phyloP scores from a whole-genome alignment of 2,113 vertebrate genomes.

The Lynx canadensis region DNA sequence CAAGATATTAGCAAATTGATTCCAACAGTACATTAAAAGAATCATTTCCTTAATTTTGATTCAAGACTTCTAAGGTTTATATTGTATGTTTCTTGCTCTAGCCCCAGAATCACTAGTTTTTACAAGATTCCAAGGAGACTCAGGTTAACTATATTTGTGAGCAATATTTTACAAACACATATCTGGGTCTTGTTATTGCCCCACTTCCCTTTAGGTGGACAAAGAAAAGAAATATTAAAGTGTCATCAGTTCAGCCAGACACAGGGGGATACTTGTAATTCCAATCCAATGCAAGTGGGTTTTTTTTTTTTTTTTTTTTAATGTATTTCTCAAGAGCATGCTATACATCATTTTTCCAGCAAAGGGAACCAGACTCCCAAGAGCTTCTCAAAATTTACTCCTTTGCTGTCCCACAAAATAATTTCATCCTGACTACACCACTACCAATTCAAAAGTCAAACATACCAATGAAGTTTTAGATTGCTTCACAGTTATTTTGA shows the following conservation, averaged over 20 bases:
- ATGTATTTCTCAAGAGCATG: background rate
- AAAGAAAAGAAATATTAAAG: background rate
- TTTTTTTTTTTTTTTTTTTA: background rate
- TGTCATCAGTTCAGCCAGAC: background rate
- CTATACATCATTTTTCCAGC: background rate
- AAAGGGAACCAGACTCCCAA: background rate
- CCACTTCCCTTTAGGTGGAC: background rate
- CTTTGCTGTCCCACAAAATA: background rate
- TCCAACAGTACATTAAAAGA: too few relatives aligned
- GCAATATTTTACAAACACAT: background rate
- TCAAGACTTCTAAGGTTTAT: background rate
- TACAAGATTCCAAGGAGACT: background rate
- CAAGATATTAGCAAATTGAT: too few relatives aligned
- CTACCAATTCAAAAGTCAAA: background rate
- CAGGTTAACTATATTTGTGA: background rate
- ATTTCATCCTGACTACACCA: background rate
- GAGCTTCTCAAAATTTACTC: background rate
- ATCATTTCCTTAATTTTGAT: background rate
- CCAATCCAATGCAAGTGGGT: background rate
- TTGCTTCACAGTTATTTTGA: background rate
- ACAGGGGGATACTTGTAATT: background rate
- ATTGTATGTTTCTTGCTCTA: background rate
- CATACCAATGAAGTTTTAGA: background rate
- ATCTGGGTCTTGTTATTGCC: background rate
- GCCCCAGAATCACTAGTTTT: background rate